Percentiles rank a stretch among this genome's conserved stretches.
Evolutionary conservation across 2,113 vertebrate genomes (phyloP).

Genomic region (Origma solitaria): DNA sequence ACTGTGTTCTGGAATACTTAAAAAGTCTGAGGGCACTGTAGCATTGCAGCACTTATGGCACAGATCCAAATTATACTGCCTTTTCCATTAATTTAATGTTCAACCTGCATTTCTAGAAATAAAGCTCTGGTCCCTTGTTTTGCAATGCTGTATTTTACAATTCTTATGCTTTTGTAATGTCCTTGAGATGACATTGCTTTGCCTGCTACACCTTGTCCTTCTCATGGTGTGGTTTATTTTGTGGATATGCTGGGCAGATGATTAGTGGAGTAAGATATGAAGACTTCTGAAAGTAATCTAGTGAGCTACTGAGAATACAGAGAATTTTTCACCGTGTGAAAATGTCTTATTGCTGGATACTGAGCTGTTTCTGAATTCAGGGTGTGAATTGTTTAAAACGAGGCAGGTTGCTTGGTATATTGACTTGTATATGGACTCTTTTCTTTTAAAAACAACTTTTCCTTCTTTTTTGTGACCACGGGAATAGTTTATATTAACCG

Average conservation of each 20-base stretch:
- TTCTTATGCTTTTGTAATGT: neutral
- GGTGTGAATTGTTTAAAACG: neutral
- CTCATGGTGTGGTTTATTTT: neutral
- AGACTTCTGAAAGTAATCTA: neutral
- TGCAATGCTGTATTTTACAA: neutral
- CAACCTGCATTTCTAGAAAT: conserved; percentile 6
- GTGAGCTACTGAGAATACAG: neutral
- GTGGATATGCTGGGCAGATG: neutral
- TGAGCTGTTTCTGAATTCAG: neutral
- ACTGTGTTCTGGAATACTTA: neutral
- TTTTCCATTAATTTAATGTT: conserved; percentile 21
- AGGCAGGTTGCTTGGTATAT: neutral
- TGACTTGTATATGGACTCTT: neutral
- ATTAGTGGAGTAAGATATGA: neutral
- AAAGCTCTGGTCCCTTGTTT: neutral
- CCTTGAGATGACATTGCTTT: neutral
- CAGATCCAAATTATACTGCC: neutral
- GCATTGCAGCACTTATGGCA: neutral
- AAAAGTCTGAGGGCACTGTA: neutral
- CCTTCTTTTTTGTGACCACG: neutral
- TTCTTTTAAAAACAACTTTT: neutral
- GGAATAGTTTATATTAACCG: neutral
- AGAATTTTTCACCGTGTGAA: neutral
- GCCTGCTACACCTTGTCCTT: neutral
- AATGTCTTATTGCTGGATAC: neutral